Conservation (phyloP, 1,140 invertebrate genomes). For the Drosophila ohnishii region DNA sequence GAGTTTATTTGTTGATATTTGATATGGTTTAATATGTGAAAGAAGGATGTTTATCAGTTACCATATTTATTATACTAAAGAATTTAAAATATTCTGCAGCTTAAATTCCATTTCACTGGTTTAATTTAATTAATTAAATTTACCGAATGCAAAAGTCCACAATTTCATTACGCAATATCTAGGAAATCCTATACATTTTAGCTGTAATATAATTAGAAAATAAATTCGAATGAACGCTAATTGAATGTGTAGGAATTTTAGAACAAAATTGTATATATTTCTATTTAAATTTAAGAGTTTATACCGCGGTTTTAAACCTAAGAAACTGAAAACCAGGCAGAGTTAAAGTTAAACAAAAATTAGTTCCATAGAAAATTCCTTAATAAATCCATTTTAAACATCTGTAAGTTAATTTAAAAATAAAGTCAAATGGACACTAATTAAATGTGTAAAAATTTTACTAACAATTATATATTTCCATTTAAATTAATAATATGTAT, state of each 20-base stretch:
- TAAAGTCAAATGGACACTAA: no score
- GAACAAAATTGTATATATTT: neutral
- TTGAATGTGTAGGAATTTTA: neutral
- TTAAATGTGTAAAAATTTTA: neutral
- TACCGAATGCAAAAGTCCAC: neutral
- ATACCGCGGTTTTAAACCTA: neutral
- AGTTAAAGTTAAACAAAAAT: neutral
- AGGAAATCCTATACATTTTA: neutral
- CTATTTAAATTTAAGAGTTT: neutral
- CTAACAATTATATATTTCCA: neutral
- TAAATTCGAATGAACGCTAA: neutral
- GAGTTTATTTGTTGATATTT: neutral
- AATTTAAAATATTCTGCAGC: neutral
- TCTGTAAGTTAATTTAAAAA: no score
- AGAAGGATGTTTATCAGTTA: neutral
- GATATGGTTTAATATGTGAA: neutral
- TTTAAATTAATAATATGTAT: neutral
- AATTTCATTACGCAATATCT: neutral
- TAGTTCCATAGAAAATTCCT: neutral
- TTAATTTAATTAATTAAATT: conserved; percentile 6
- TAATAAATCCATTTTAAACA: neutral
- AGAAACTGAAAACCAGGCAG: neutral
- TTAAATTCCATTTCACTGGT: conserved; percentile 5
- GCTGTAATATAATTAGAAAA: conserved; percentile 2
- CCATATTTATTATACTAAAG: neutral